Base-by-base conservation (phyloP, 1,140 invertebrate genomes). In the Microplitis mediator region DNA sequence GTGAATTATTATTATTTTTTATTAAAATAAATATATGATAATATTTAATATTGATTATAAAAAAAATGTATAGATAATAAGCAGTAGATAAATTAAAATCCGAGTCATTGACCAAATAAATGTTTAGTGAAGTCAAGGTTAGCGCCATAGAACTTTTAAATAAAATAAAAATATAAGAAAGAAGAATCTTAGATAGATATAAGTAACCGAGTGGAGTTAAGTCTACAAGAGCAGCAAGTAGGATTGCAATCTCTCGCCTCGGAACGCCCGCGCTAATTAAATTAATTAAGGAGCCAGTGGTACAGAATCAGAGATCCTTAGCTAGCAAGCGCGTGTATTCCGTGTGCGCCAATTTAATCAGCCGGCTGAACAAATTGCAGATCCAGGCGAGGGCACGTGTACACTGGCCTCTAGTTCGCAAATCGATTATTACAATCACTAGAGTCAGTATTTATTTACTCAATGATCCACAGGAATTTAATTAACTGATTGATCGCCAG, bases 231-330 rank as follows among this genome's bases (percentile, higher is more conserved):
- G 11, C 39, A 45, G 6, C 39, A 45, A 23, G 23, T 70, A 52
- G 61, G 64, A 61, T 72, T 69, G 71, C 14, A 35, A 72, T 69
- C 63, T 65, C 63, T 68, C 50, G 66, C 54, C 65, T 73, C 69
- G 62, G 8, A 65, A 63, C 54, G 52, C 32, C 60, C 39, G 64
- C 13, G 56, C 78, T 74, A 73, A 79, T 78, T 71, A 73, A 79
- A 74, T 71, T 75, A 78, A 77, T 77, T 74, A 66, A 78, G 63
- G 36, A 31, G 36, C 50, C 68, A 11, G 61, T 71, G 9, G 54
- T 32, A 16, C 36, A 60, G 9, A 34, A 39, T 31, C 45, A 34
- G 60, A 4, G 69, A 45, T 50, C 45, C 45, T 62, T 14, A 9
- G 35, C 14, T 16, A 2, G 39, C 39, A 9, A 35, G 31, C 14